Base-by-base conservation (phyloP, 2,113 vertebrate species). In the Aphelocoma coerulescens region DNA sequence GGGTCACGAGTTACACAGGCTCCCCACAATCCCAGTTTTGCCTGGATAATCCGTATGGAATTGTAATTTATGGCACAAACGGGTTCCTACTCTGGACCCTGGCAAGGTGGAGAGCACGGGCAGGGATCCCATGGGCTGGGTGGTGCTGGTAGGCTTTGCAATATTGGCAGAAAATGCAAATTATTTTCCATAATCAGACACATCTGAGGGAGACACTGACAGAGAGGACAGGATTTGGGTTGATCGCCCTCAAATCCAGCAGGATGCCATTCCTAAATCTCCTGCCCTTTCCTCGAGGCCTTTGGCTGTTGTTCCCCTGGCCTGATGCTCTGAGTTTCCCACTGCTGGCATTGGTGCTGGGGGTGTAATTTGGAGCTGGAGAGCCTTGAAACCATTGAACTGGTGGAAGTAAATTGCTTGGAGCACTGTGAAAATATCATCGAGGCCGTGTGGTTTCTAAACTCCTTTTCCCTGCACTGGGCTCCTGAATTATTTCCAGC, bases 401-500 rank as follows among this genome's bases (percentile, higher is more conserved):
- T 97, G 89, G 96, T 96, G 98, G 97, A 97, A 98, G 97, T 98
- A 98, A 99, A 99, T 98, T 98, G 98, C 98, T 98, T 97, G 97
- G 98, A 99, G 98, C 98, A 97, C 98, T 98, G 98, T 98, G 98
- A 99, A 99, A 99, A 99, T 98, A 98, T 98, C 97, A 83, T 96
- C 97, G 98, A 98, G 97, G 98, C 98, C 97, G 98, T 99, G 98
- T 98, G 99, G 98, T 98, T 99, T 99, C 98, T 94, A 98, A 98
- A 98, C 97, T 98, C 97, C 97, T 98, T 98, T 97, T 92, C 96
- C 96, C 97, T 97, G 97, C 97, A 94, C 97, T 97, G 95, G 96
- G 97, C 98, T 98, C 97, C 97, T 96, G 98, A 99, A 99, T 99
- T 98, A 98, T 98, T 99, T 99, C 99, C 99, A 99, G 98, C 99